Percentiles rank a stretch among this genome's conserved stretches.
Evolutionary conservation across 1,140 invertebrate species (phyloP).

Genomic region (Aethina tumida): DNA sequence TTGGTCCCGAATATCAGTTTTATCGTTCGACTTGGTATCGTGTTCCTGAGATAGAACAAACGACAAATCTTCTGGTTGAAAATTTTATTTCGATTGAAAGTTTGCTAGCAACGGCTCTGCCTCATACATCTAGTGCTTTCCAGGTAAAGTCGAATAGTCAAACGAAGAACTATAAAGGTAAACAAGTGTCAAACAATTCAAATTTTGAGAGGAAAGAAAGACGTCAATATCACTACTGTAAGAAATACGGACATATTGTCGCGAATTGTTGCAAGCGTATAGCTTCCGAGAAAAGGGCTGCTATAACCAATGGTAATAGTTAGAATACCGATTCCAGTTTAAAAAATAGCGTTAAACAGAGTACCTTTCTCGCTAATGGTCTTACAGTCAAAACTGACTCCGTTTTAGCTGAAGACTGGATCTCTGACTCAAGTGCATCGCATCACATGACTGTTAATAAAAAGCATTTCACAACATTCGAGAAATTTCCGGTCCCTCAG

Average conservation of each 20-base stretch:
- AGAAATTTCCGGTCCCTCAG: slow-evolving; percentile 1
- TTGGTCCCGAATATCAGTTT: not conserved
- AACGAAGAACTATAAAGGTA: not conserved
- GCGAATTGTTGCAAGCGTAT: not conserved
- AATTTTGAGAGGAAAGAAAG: slow-evolving; percentile 2
- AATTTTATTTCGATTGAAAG: slow-evolving; percentile 2
- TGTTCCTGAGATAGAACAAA: slow-evolving; percentile 2
- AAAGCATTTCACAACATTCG: slow-evolving; percentile 1
- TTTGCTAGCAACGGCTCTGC: not conserved
- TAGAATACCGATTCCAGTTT: not conserved
- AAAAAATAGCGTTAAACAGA: not conserved
- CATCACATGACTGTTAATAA: slow-evolving; percentile 1
- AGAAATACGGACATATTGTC: too few relatives aligned
- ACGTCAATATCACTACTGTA: not conserved
- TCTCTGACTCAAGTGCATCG: not conserved
- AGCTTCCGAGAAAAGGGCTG: too few relatives aligned
- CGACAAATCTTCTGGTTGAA: not conserved
- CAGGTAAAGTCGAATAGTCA: not conserved
- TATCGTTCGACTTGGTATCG: not conserved
- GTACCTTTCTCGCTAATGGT: not conserved
- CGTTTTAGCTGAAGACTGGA: not conserved
- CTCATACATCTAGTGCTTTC: not conserved
- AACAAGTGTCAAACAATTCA: too few relatives aligned
- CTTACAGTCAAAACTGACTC: not conserved
- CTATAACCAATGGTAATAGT: not conserved